phyloP scores from a whole-genome alignment of 2,888 invertebrate species.

The Drosophila ustulata region DNA sequence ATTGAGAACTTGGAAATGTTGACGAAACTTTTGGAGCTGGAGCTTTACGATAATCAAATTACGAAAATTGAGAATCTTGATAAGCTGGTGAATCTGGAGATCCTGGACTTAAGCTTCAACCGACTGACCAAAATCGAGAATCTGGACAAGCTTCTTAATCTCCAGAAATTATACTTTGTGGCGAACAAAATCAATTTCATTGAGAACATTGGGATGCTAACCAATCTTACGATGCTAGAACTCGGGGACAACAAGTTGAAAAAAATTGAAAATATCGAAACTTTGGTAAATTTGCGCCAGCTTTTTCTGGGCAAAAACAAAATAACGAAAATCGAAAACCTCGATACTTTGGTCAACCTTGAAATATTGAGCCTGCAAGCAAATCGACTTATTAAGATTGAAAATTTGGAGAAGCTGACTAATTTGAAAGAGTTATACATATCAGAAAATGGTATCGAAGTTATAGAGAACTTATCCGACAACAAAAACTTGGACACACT shows the following conservation, averaged over 20 bases:
- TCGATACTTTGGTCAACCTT: conserved; percentile 90
- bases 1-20: conserved; percentile 95
- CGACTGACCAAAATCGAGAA: conserved; percentile 94
- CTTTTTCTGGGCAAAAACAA: conserved; percentile 98
- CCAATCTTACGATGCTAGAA: conserved; percentile 93
- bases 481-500: conserved; percentile 92
- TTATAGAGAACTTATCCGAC: conserved; percentile 90
- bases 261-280: conserved; percentile 94
- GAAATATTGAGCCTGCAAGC: conserved; percentile 95
- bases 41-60: conserved; percentile 99
- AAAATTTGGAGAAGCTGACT: conserved; percentile 91
- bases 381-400: conserved; percentile 94
- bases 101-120: conserved; percentile 98
- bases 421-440: conserved; percentile 95
- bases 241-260: conserved; percentile 97
- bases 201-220: conserved; percentile 93
- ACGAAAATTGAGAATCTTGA: conserved; percentile 96
- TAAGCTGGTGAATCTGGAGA: conserved; percentile 93
- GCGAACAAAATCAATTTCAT: conserved; percentile 95
- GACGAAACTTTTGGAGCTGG: conserved; percentile 92
- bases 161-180: conserved; percentile 94
- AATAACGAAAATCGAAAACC: conserved; percentile 93
- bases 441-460: conserved; percentile 95
- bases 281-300: conserved; percentile 90
- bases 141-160: conserved; percentile 89